Base-by-base conservation (phyloP, 2,797 vertebrate genomes). In the Acanthornis magna region DNA sequence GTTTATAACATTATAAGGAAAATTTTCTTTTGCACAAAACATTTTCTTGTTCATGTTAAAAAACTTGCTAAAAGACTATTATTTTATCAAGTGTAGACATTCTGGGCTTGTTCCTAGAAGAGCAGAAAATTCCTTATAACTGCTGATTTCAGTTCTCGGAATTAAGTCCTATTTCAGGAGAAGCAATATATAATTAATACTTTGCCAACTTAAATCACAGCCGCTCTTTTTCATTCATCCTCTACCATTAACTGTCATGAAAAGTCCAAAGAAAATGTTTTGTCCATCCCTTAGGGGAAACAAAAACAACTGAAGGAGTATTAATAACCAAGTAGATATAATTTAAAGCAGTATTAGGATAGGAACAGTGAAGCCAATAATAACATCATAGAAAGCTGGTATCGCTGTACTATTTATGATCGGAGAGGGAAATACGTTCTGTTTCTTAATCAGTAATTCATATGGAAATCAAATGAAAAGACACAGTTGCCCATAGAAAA, bases 181-280 rank as follows among this genome's bases (percentile, higher is more conserved):
- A 85, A 74, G 57, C 7, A 94, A 65, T 74, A 40, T 82, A 43
- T 85, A 79, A 77, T 76, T 89, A 87, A 84, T 45, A 42, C n/a
- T 88, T 81, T 74, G 45, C 57, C 67, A 91, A 51, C 17, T 76
- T 42, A 82, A 79, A 89, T 79, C 50, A 63, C 20, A 88, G 40
- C 42, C 20, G 85, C n/a, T 75, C 25, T 87, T 91, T 93, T 93
- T 76, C 86, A 61, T 82, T 91, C 60, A 80, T 91, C 16, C 27
- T 80, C 45, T 84, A 80, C 20, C 38, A 88, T 60, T 89, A 83
- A 65, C 48, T 94, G 53, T 67, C 45, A 58, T 47, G 43, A 82
- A 85, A 94, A 85, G 22, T 77, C 78, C 65, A 89, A 89, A 63
- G 53, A 71, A 94, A 93, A 85, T 36, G 74, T 91, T 96, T 85